Evolutionary conservation across 2,888 invertebrate species (phyloP).

Genomic region (Eretmocerus hayati): DNA sequence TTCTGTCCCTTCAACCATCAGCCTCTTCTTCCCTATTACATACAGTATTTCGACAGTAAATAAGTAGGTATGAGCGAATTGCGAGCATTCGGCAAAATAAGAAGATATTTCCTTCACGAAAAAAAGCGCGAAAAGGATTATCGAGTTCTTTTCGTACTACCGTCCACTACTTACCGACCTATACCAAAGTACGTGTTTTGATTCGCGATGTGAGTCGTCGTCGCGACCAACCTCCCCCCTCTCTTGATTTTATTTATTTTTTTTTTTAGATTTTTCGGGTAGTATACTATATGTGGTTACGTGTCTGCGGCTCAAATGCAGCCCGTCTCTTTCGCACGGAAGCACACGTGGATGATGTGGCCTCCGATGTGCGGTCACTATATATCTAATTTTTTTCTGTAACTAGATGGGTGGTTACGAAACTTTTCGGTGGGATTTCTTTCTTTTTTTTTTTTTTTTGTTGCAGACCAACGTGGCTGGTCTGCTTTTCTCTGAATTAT

Average conservation of each 20-base stretch:
- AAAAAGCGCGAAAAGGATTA: slow-evolving; percentile 18
- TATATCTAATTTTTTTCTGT: background rate
- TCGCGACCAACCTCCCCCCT: background rate
- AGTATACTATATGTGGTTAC: slow-evolving; percentile 1
- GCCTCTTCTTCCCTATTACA: no score
- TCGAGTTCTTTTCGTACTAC: slow-evolving; percentile 22
- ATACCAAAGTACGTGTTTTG: no score
- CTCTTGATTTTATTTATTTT: background rate
- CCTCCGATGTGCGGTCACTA: background rate
- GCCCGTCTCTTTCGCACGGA: background rate
- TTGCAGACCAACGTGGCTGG: no score
- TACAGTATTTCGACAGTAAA: no score
- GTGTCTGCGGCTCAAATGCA: slow-evolving; percentile 2
- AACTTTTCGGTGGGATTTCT: no score
- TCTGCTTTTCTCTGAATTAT: no score
- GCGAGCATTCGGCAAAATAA: background rate
- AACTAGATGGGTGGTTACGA: no score
- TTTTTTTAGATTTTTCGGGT: slow-evolving; percentile 6
- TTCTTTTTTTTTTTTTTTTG: no score
- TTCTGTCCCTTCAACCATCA: no score
- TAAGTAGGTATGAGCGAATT: no score
- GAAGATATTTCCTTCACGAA: slow-evolving; percentile 20
- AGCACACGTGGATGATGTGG: background rate
- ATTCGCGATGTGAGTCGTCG: slow-evolving; percentile 17
- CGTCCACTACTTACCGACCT: no score